phyloP scores from a whole-genome alignment of 1,140 invertebrate genomes.

The Vollenhovia emeryi region DNA sequence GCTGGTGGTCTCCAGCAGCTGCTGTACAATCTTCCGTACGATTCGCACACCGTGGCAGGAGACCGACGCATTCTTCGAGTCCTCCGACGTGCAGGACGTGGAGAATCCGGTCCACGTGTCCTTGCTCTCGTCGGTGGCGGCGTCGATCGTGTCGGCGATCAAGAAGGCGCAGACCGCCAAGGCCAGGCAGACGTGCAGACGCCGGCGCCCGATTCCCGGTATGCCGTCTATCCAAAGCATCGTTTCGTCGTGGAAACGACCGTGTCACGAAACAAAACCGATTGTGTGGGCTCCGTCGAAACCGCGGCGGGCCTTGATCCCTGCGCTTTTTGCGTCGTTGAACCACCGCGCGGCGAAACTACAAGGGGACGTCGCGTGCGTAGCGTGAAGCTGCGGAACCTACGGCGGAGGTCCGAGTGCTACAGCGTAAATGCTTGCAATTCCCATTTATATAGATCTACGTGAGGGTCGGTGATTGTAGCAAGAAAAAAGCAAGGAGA shows the following conservation, averaged over 20 bases:
- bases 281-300: not conserved
- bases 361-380: not conserved
- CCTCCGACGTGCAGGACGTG: conserved; percentile 73
- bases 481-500: conserved; percentile 74
- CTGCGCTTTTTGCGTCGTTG: not conserved
- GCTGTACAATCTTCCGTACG: conserved; percentile 83
- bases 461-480: conserved; percentile 73
- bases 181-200: conserved; percentile 7
- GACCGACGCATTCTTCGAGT: conserved; percentile 81
- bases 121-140: conserved; percentile 21
- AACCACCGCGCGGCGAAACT: not conserved
- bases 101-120: conserved; percentile 77
- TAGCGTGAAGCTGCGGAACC: conserved; percentile 65
- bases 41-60: conserved; percentile 85
- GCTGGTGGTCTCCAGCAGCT: conserved; percentile 80
- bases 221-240: conserved; percentile 41
- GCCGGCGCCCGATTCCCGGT: not conserved
- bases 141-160: not conserved
- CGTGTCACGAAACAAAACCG: conserved; percentile 3
- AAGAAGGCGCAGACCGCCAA: conserved; percentile 45
- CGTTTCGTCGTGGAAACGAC: not conserved
- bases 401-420: conserved; percentile 75
- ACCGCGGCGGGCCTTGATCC: not conserved
- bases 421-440: conserved; percentile 60
- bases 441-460: conserved; percentile 80